Evolutionary conservation across 53 echinoderm and acorn worm genomes (phyloP), one percentile per base, ranked within the genome.

Genomic region (Stichopus horrens): DNA sequence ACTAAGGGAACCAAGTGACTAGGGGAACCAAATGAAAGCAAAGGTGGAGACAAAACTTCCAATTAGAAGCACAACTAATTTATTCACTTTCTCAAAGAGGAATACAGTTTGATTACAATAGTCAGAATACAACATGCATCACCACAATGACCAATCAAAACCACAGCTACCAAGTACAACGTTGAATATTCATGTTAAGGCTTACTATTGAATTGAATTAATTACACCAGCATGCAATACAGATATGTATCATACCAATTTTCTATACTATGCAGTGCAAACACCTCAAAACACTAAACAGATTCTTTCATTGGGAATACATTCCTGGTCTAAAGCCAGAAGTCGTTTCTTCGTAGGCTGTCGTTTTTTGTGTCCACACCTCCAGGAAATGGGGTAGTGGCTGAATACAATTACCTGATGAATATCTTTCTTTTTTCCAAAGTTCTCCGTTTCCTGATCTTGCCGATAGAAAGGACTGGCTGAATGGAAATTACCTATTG

Each of bases 381-480:
- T 65, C 60, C 85, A 16, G 23, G n/a, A 22, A 37, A 76, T 76
- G 85, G 53, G 81, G 57, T 14, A 85, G 68, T 85, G 85, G 85
- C 85, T 85, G 85, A 85, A 85, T 85, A 85, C 85, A 85, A 84
- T 85, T 23, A 23, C 85, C 65, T 85, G 37, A 63, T 85, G 80
- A 80, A 80, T 80, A 80, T 22, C 21, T 54, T 77, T 22, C 21
- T 54, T 77, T 77, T 59, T 59, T 59, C 18, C 6, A 68, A 68
- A 68, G 68, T 19, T 68, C 59, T 68, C 18, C 16, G 16, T 16
- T 6, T 5, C 14, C 14, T 60, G 7, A 68, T 13, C 14, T 68
- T 5, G 14, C 19, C 18, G 18, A 16, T 14, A 68, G 11, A 6
- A 18, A 14, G 3, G 76, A 76, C 20, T 76, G 53, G 76, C 76